Base-by-base conservation (phyloP, 2,888 invertebrate species). In the Cheilosia variabilis region DNA sequence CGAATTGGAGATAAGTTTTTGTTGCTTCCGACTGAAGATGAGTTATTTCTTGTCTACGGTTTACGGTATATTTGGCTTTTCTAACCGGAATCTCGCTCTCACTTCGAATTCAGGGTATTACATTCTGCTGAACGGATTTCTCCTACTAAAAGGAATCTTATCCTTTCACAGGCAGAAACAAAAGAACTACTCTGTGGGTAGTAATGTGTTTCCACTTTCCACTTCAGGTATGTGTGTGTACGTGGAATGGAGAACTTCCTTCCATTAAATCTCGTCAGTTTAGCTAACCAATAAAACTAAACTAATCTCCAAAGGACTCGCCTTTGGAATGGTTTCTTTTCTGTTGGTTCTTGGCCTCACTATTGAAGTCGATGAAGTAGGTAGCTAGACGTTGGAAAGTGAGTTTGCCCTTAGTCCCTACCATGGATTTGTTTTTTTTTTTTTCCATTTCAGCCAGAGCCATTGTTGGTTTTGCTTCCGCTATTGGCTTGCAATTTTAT, bases 401-500 rank as follows among this genome's bases (percentile, higher is more conserved):
- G 68, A 76, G 71, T 69, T 63, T 76, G 58, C 62, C 78, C 45
- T 37, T 68, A 41, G n/a, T 43, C 60, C 53, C 45, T 17, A 41
- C 15, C 57, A 34, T 53, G 43, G 57, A 31, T 52, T 6, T 27
- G 52, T 47, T 31, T 9, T 31, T 24, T 17, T 68, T 9, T 13
- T 22, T 17, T 47, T 17, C 45, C 45, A 37, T 10, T 37, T 13
- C 4, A 37, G 13, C 13, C 9, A 47, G 2, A 17, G 57, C 34
- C 10, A 5, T 71, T 65, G 58, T 43, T 65, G 50, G 57, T 65
- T 79, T 41, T 79, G 19, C 65, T 37, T 22, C 71, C 43, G 69
- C 71, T 41, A 63, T 27, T 75, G 62, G 43, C 83, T 87, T 88
- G 88, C 87, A 88, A 87, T 88, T 87, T 81, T 68, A 83, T 83